Evolutionary conservation across 2,888 invertebrate species (phyloP).

Genomic region (Acanthosoma haemorrhoidale): DNA sequence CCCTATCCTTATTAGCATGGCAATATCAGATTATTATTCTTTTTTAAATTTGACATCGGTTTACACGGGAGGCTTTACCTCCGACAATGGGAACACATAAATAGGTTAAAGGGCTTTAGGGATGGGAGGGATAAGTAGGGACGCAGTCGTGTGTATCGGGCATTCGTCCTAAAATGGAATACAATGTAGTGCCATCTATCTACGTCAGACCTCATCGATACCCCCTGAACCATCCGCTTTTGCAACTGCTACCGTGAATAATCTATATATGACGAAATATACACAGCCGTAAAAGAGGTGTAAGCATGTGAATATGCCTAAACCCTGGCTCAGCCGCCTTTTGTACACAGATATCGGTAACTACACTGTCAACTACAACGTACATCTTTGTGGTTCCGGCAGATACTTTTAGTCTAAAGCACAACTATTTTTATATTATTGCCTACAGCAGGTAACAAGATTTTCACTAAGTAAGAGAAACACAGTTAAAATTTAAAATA

Average conservation of each 20-base stretch:
- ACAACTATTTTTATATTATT: no score
- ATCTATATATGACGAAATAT: not conserved
- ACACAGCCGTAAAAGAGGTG: not conserved
- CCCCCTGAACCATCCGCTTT: not conserved
- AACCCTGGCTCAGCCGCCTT: not conserved
- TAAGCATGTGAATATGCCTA: not conserved
- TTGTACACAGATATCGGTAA: no score
- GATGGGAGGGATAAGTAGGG: not conserved
- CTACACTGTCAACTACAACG: no score
- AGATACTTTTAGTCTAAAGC: no score
- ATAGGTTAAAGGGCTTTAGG: not conserved
- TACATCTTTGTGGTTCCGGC: no score
- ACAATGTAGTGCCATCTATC: not conserved
- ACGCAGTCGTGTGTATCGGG: not conserved
- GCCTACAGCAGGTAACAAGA: no score
- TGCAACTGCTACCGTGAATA: not conserved
- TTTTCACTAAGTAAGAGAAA: no score
- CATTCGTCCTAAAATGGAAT: not conserved
- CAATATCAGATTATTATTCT: no score
- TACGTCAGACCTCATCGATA: not conserved
- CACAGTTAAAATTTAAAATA: no score
- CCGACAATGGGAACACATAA: not conserved
- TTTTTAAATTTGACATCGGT: no score
- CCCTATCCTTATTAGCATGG: no score
- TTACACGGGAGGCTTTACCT: no score